Evolutionary conservation across 2,113 vertebrate genomes (phyloP).

Genomic region (Tragelaphus imberbis): DNA sequence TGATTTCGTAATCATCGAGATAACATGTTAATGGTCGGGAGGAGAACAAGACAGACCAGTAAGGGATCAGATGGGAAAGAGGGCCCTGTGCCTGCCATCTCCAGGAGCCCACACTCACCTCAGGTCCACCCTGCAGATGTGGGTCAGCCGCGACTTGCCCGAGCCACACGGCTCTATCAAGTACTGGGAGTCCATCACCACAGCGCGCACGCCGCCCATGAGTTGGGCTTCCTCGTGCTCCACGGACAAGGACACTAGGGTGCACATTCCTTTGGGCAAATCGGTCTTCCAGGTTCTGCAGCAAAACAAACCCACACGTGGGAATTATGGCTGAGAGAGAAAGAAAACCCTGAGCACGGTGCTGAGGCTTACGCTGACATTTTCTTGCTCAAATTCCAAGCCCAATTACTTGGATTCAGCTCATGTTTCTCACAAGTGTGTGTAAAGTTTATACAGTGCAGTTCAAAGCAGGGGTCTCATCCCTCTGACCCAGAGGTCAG

Average conservation of each 20-base stretch:
- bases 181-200: slow-evolving; percentile 92
- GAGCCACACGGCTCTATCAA: slow-evolving; percentile 96
- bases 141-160: slow-evolving; percentile 95
- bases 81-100: accelerated
- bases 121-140: slow-evolving; percentile 93
- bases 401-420: not conserved
- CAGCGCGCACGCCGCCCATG: slow-evolving; percentile 87
- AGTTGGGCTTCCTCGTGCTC: slow-evolving; percentile 90
- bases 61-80: not conserved
- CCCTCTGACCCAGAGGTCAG: not conserved
- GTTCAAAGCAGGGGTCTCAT: not conserved
- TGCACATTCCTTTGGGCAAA: slow-evolving; percentile 92
- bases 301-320: not conserved
- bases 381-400: not conserved
- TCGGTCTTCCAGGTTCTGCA: slow-evolving; percentile 94
- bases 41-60: not conserved
- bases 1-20: accelerated
- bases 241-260: slow-evolving; percentile 90
- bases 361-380: not conserved
- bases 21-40: not conserved
- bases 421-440: not conserved
- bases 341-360: not conserved
- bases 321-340: not conserved
- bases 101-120: slow-evolving; percentile 84
- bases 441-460: not conserved